Conservation (phyloP, 2,797 vertebrate species). For the Atherinosoma microstoma region DNA sequence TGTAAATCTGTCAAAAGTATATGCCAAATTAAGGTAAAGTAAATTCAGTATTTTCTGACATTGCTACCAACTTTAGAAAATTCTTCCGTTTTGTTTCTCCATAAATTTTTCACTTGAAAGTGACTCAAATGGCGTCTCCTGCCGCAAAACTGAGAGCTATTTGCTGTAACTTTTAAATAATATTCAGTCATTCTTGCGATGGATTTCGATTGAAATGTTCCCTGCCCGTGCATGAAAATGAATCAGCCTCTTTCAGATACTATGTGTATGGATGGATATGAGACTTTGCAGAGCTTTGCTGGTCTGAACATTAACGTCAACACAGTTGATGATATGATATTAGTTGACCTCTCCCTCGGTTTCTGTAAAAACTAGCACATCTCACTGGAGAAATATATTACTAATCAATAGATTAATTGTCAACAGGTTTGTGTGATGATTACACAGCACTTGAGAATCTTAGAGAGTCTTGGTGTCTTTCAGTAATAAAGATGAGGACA, state of each 20-base stretch:
- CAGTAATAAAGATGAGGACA: too few relatives aligned
- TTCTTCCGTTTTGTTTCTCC: neutral
- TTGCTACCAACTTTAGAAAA: neutral
- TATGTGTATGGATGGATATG: neutral
- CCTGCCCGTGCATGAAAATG: too few relatives aligned
- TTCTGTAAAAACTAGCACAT: too few relatives aligned
- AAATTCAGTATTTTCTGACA: neutral
- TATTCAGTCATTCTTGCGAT: neutral
- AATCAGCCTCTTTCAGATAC: too few relatives aligned
- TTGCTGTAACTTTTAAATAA: conserved; percentile 3
- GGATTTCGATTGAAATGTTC: neutral
- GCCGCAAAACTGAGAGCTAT: neutral
- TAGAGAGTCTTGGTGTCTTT: too few relatives aligned
- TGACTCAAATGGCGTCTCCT: neutral
- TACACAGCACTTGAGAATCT: too few relatives aligned
- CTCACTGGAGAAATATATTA: too few relatives aligned
- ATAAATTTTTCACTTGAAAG: neutral
- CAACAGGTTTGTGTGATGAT: too few relatives aligned
- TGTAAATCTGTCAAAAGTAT: neutral
- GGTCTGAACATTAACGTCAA: neutral
- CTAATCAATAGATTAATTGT: too few relatives aligned
- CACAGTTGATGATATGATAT: neutral
- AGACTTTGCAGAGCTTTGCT: neutral
- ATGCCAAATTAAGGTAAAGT: neutral
- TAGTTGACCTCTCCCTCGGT: neutral